A percentile compares a stretch with the other conserved stretches of the same genome.
Conservation (phyloP, 2,888 invertebrate species). For the Acrobeloides nanus region DNA sequence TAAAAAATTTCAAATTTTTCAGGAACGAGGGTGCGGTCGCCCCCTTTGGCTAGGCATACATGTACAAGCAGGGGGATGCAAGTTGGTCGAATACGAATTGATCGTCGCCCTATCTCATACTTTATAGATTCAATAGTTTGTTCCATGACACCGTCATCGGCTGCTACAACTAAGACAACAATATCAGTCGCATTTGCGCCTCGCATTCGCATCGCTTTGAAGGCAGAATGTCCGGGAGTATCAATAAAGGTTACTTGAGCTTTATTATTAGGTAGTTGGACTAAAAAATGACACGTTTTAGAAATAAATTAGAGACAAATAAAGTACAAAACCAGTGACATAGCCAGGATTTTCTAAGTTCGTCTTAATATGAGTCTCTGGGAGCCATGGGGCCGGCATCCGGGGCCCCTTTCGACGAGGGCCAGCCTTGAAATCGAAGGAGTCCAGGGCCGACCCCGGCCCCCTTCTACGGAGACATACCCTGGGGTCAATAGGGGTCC, state of each 20-base stretch:
- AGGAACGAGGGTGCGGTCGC: not conserved
- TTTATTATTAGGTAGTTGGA: constrained; percentile 19
- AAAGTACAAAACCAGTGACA: no score
- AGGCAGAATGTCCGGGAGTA: constrained; percentile 98
- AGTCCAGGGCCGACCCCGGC: no score
- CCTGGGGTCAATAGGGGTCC: no score
- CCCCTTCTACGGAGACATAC: no score
- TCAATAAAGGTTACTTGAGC: constrained; percentile 78
- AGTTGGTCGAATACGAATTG: no score
- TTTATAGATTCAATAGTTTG: constrained; percentile 84
- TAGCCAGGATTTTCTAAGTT: no score
- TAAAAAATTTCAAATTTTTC: not conserved
- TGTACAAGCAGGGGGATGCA: no score
- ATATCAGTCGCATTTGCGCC: constrained; percentile 94
- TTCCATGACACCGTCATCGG: constrained; percentile 94
- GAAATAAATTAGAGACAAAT: constrained; percentile 12
- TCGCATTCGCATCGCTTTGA: constrained; percentile 67
- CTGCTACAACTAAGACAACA: constrained; percentile 75
- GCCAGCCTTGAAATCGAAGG: no score
- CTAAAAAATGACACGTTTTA: constrained; percentile 15
- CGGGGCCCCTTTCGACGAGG: no score
- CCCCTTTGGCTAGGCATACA: not conserved
- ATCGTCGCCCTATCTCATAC: no score
- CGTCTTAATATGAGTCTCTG: no score
- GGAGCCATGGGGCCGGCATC: no score